phyloP scores from a whole-genome alignment of 2,113 vertebrate species.

The Gopherus evgoodei region DNA sequence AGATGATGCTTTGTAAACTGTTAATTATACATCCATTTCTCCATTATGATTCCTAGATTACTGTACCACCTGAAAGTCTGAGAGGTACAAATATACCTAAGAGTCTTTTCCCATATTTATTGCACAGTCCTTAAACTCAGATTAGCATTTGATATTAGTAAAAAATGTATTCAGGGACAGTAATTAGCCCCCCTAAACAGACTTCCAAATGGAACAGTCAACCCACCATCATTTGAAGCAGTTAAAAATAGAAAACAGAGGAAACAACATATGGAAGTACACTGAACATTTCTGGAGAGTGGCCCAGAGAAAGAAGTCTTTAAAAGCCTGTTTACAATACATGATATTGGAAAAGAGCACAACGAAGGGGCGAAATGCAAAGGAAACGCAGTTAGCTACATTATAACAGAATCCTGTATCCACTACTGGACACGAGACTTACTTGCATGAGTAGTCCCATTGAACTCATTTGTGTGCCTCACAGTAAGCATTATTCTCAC shows the following conservation, averaged over 20 bases:
- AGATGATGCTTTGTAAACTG: conserved; percentile 25
- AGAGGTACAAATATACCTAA: background rate
- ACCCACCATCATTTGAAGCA: background rate
- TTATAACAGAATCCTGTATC: background rate
- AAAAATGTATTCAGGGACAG: background rate
- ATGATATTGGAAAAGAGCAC: background rate
- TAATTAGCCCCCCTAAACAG: background rate
- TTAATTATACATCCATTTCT: background rate
- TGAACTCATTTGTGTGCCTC: background rate
- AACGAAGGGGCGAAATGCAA: background rate
- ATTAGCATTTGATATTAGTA: background rate
- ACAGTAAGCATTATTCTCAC: background rate
- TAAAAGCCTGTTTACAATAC: background rate
- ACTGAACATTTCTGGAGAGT: background rate
- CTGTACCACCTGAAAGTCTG: background rate
- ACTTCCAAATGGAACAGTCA: background rate
- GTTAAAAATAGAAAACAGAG: background rate
- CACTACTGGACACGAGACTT: background rate
- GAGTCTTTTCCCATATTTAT: background rate
- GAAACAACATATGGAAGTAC: background rate
- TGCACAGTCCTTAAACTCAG: background rate
- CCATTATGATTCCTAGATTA: rapidly evolving
- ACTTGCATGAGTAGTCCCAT: background rate
- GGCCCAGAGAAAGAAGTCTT: background rate
- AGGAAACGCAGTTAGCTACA: background rate